Conservation (phyloP, 64 coral and sea anemone genomes). For the Catalaphyllia jardinei region DNA sequence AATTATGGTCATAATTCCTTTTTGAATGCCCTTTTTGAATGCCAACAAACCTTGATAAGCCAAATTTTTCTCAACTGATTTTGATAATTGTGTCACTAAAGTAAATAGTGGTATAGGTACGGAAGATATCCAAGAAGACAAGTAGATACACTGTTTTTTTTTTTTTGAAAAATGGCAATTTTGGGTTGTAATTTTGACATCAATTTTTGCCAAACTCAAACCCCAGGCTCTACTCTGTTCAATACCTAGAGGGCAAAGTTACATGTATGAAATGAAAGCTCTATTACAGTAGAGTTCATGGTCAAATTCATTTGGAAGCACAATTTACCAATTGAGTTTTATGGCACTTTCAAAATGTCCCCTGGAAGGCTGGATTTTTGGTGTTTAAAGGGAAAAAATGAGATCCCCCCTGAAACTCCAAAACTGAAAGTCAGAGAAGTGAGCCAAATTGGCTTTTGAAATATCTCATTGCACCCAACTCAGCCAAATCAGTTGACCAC, state of each 20-base stretch:
- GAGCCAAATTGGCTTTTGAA: no score
- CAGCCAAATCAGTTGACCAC: constrained; percentile 37
- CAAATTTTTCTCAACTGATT: constrained; percentile 62
- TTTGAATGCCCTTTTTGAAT: constrained; percentile 23
- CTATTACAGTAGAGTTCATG: no score
- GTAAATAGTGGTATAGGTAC: constrained; percentile 5
- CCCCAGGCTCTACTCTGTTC: neutral
- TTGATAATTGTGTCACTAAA: constrained; percentile 38
- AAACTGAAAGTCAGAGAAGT: no score
- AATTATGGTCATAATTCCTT: constrained; percentile 44
- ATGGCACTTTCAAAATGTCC: constrained; percentile 20
- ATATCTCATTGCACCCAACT: no score
- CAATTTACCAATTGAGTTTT: constrained; percentile 25
- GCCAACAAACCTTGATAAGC: constrained; percentile 25
- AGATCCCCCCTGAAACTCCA: no score
- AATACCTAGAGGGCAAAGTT: constrained; percentile 47
- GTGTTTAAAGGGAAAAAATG: neutral
- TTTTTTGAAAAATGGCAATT: constrained; percentile 44
- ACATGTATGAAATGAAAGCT: no score
- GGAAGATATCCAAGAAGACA: constrained; percentile 13
- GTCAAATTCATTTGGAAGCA: constrained; percentile 10
- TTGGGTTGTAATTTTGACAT: constrained; percentile 14
- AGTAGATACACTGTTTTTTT: constrained; percentile 17
- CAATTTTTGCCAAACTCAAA: constrained; percentile 21
- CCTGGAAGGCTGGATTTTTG: constrained; percentile 17